These are phyloP conservation scores for Pardosa pseudoannulata DNA, from an alignment of 2,888 invertebrate genomes.

Conservation along the genomic window DNA sequence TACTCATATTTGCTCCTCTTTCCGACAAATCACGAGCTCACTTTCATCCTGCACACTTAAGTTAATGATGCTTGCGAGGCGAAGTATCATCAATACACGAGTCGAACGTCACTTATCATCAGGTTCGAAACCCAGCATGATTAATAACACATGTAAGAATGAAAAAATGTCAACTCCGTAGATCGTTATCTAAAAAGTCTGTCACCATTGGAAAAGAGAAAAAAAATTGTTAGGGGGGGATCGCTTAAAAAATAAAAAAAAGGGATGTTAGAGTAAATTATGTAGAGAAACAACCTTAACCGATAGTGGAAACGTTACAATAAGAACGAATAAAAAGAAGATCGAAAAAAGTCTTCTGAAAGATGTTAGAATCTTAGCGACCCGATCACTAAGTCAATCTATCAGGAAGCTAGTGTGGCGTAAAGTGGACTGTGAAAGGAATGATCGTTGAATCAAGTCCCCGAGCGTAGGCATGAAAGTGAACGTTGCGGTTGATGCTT, in stretches of 20 bases:
- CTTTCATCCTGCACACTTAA: neutral
- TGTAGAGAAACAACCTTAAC: constrained; percentile 43
- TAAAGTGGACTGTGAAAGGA: constrained; percentile 65
- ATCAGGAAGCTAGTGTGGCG: constrained; percentile 65
- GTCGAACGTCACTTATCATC: constrained; percentile 32
- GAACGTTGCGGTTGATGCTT: constrained; percentile 60
- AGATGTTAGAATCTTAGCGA: constrained; percentile 47
- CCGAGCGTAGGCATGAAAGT: constrained; percentile 29
- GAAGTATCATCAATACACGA: constrained; percentile 12
- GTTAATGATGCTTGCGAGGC: constrained; percentile 10
- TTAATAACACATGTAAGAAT: constrained; percentile 44
- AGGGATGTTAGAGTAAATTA: constrained; percentile 54
- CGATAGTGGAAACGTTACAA: constrained; percentile 40
- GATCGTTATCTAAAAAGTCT: constrained; percentile 52
- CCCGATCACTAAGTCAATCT: constrained; percentile 62
- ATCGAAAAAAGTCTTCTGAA: constrained; percentile 40
- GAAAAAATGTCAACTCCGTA: constrained; percentile 21
- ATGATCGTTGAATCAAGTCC: constrained; percentile 51
- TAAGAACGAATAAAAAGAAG: constrained; percentile 44
- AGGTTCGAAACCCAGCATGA: constrained; percentile 31
- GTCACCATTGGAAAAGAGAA: constrained; percentile 21
- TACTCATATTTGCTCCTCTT: neutral
- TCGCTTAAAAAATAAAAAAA: neutral
- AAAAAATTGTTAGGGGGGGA: neutral
- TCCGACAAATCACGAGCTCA: neutral